Evolutionary conservation across 2,113 vertebrate genomes (phyloP), one percentile per base, ranked within the genome.

Genomic region (Rafetus swinhoei): DNA sequence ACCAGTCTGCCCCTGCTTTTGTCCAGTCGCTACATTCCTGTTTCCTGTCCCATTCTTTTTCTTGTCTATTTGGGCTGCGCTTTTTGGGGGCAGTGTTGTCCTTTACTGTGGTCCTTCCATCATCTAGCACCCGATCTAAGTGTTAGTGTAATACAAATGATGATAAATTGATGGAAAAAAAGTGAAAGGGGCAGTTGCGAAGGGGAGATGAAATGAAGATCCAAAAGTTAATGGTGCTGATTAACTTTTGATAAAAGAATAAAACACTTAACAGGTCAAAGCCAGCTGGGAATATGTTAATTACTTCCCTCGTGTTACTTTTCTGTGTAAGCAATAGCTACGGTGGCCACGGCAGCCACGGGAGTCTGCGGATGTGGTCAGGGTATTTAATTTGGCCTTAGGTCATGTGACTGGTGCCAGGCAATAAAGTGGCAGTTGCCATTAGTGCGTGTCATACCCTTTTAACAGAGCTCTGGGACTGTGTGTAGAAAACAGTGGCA

Each of bases 221-320:
- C 14, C 94, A 96, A 95, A 97, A 95, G 90, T 97, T 95, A 97
- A 96, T 92, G 97, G 81, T 13, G 2, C 27, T 92, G 95, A 96
- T 91, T 90, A 88, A 86, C 79, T 96, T 94, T 95, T 97, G 97
- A 97, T 97, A 96, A 91, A 85, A 92, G 93, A 95, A 96, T 95
- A 95, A 95, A 97, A 84, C 92, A 92, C 88, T 97, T 97, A 96
- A 84, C 90, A 90, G 92, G 93, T 97, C 94, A 97, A 97, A 97
- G 92, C 86, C 0, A 0, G 84, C 87, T 88, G 85, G 91, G 91
- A 91, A 93, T 91, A 92, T 86, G 87, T 95, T 82, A 89, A 94
- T 87, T 89, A 56, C 91, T 97, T 95, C 90, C 60, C 27, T 94
- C 55, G 80, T 93, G n/a, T 72, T 35, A 79, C 65, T 3, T 82